Base-by-base conservation (phyloP, 2,797 vertebrate genomes). In the Argyrosomus regius region DNA sequence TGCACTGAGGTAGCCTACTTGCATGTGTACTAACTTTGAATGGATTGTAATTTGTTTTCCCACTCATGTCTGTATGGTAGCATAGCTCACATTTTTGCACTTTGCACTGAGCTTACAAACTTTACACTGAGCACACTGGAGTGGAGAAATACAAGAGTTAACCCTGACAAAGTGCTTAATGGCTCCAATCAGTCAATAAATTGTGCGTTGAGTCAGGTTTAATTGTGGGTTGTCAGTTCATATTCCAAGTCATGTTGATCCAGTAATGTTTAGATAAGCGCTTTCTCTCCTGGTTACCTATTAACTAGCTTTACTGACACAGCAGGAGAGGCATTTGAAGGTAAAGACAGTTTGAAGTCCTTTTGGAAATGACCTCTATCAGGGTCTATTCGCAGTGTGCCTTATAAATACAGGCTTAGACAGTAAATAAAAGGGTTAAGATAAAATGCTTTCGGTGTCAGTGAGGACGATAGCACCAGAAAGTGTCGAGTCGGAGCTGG, bases 201-300 rank as follows among this genome's bases (percentile, higher is more conserved):
- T 49, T 70, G 22, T 45, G 3, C 49, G 59, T 75, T 63, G 8
- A 13, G n/a, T 31, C 43, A 61, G 13, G 24, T 72, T 79, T 70
- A 41, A 78, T 39, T 68, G 53, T 52, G 43, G 26, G 16, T 54
- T 75, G 18, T 63, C 48, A 2, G 11, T 69, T 78, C 24, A 86
- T 58, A 71, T 45, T 81, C 46, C 49, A 60, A 67, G 52, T 68
- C 20, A 46, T 71, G 71, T 82, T 82, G 86, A 80, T 82, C 66
- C 39, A 84, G 54, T 66, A 77, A 65, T 41, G 70, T 91, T 89
- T 84, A 80, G 58, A 82, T 85, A 88, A 86, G 52, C 2, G 18
- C 28, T 73, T 64, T 62, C 65, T 16, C 12, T 22, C 14, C n/a
- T 17, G 1, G 82, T 90, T 88, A 89, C 17, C 12, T 5, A 90